These are phyloP conservation scores for Psylliodes chrysocephalus DNA, from an alignment of 2,888 invertebrate genomes.

Conservation along the genomic window DNA sequence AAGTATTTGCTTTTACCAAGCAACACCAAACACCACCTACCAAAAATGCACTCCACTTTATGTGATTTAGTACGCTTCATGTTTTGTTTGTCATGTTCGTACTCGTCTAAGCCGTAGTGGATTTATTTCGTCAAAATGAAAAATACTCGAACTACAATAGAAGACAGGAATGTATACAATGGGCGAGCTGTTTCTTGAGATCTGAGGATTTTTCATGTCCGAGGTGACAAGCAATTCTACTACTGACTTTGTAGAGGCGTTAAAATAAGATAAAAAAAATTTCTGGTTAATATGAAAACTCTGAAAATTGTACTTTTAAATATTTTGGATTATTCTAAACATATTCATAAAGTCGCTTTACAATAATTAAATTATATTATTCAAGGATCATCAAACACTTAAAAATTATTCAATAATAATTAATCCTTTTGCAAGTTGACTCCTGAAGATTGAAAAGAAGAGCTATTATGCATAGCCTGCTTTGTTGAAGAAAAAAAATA, in stretches of 20 bases:
- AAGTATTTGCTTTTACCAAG: conserved; percentile 37
- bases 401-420: too few relatives aligned
- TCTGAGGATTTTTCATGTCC: conserved; percentile 9
- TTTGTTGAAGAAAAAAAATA: too few relatives aligned
- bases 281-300: too few relatives aligned
- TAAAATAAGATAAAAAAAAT: too few relatives aligned
- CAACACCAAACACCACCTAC: conserved; percentile 27
- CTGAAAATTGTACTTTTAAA: too few relatives aligned
- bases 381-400: too few relatives aligned
- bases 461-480: too few relatives aligned
- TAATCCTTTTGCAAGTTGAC: too few relatives aligned
- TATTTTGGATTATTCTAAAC: too few relatives aligned
- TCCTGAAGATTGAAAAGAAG: too few relatives aligned
- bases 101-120: conserved; percentile 52
- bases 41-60: conserved; percentile 45
- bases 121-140: conserved; percentile 52
- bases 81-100: conserved; percentile 58
- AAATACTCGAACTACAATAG: conserved; percentile 33
- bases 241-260: not conserved
- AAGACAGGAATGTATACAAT: conserved; percentile 29
- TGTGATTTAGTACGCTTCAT: conserved; percentile 55
- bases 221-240: conserved; percentile 6
- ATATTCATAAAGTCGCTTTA: too few relatives aligned
- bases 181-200: conserved; percentile 4
- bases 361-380: too few relatives aligned